Evolutionary conservation across 2,797 vertebrate species (phyloP).

Genomic region (Oreortyx pictus): DNA sequence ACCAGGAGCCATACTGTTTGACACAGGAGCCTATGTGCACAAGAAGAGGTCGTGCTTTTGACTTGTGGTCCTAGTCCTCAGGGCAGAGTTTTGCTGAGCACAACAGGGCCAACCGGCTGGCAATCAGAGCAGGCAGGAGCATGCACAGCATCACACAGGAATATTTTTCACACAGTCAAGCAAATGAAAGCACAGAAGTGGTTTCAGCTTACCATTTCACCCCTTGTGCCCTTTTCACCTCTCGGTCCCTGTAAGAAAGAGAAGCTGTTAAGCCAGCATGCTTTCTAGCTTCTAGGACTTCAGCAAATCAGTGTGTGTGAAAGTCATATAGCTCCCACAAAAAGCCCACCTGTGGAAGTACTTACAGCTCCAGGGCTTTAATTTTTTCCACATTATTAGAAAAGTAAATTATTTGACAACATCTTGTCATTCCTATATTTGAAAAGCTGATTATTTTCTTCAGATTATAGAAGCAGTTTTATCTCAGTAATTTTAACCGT

Average conservation of each 20-base stretch:
- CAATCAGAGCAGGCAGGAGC: background rate
- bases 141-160: background rate
- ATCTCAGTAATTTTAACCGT: background rate
- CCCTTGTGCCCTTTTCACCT: constrained; percentile 89
- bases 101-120: background rate
- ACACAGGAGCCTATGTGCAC: background rate
- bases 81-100: background rate
- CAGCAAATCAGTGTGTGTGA: background rate
- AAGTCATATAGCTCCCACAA: background rate
- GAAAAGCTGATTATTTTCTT: background rate
- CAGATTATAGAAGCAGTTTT: background rate
- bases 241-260: constrained; percentile 84
- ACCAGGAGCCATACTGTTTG: background rate
- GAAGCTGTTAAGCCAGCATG: background rate
- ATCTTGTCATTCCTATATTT: background rate
- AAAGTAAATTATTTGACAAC: constrained; percentile 9
- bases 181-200: background rate
- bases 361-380: background rate
- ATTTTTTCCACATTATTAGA: background rate
- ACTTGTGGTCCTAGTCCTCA: background rate
- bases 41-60: background rate
- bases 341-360: background rate
- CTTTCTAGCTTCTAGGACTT: background rate
- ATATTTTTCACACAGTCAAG: background rate
- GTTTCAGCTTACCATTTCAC: constrained; percentile 91